Evolutionary conservation across 2,888 invertebrate genomes (phyloP), one percentile per base, ranked within the genome.

Genomic region (Acanthosepion lycidas): DNA sequence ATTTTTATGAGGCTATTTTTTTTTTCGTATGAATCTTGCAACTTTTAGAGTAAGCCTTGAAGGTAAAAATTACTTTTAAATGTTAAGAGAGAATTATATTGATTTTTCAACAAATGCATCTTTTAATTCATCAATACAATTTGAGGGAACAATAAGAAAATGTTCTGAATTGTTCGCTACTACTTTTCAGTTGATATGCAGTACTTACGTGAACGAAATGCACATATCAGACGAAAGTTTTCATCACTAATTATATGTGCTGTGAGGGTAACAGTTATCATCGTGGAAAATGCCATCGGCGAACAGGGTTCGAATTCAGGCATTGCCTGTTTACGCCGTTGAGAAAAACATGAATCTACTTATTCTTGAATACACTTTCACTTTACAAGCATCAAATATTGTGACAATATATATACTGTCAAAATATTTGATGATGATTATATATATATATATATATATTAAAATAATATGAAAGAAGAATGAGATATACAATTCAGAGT

Each of bases 121-220:
- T 78, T 78, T 78, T 78, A n/a, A 78, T n/a, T 78, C 78, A 33
- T 78, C 78, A 78, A n/a, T 78, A n/a, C n/a, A 78, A n/a, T 78
- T 78, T 15, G 18, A 33, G 78, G 78, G 78, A 78, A 78, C 78
- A 78, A n/a, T 33, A 78, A 78, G 12, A 78, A 78, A 78, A n/a
- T 78, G 33, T 78, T 78, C 15, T 3, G 18, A 78, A n/a, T 78
- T 78, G 15, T 33, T 33, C 15, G 78, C n/a, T 78, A 78, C n/a
- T 5, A 78, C n/a, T n/a, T 78, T 33, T 12, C 12, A 15, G n/a
- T 78, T 15, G 18, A 33, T 78, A 78, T 78, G 4, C 18, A 23
- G 4, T 42, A 78, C n/a, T 78, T n/a, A 12, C 15, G 12, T 18
- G 18, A 78, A 78, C 12, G n/a, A 18, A 78, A 78, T 78, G 33